These are phyloP conservation scores for Cossypha caffra DNA, from an alignment of 2,797 vertebrate species.

Conservation along the genomic window DNA sequence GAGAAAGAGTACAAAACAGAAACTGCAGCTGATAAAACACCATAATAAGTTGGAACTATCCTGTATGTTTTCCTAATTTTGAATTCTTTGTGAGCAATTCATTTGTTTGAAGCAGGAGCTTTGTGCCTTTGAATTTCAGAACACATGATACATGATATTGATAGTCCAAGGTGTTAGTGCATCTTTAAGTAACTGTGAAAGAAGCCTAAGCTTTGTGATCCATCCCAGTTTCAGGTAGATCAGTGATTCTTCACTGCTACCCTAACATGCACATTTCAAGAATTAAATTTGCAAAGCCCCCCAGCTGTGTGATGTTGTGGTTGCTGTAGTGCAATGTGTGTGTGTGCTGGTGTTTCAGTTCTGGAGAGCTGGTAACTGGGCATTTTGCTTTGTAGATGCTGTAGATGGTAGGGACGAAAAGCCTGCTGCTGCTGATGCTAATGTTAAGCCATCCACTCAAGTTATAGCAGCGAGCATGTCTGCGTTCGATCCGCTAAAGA, in stretches of 20 bases:
- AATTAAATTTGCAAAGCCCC: neutral
- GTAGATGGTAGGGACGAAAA: slow-evolving; percentile 91
- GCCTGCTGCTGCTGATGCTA: slow-evolving; percentile 84
- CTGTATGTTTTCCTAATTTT: neutral
- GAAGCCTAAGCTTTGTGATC: neutral
- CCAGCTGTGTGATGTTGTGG: neutral
- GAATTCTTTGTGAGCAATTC: neutral
- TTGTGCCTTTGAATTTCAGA: neutral
- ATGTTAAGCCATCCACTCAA: slow-evolving; percentile 88
- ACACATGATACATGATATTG: rapidly evolving
- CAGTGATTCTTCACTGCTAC: neutral
- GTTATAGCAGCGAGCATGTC: slow-evolving; percentile 99
- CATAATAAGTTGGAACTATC: neutral
- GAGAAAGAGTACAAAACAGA: neutral
- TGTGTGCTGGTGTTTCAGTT: neutral
- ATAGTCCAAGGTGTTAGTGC: neutral
- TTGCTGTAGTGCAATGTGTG: neutral
- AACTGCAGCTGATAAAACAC: neutral
- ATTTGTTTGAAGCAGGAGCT: neutral
- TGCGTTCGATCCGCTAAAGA: slow-evolving; percentile 97
- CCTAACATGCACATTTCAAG: neutral
- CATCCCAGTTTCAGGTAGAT: neutral
- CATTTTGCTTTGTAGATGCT: slow-evolving; percentile 77
- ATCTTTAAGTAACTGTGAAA: neutral
- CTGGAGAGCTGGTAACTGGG: neutral